These are phyloP conservation scores for Clunio marinus DNA, from an alignment of 2,888 invertebrate genomes.

Conservation along the genomic window DNA sequence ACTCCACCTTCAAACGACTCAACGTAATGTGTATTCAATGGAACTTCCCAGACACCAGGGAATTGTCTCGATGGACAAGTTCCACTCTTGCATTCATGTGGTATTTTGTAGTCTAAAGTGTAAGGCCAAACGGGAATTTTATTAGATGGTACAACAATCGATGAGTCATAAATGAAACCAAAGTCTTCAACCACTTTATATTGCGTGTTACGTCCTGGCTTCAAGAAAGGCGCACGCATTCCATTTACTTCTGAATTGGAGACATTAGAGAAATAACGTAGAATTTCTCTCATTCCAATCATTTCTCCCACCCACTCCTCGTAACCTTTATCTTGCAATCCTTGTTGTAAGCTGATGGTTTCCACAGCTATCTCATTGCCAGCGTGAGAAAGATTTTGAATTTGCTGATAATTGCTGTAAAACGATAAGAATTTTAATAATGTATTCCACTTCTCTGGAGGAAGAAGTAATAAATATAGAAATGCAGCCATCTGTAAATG, in stretches of 20 bases:
- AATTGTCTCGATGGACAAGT: slow-evolving; percentile 87
- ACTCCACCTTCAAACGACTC: slow-evolving; percentile 87
- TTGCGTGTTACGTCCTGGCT: slow-evolving; percentile 89
- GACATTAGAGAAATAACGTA: slow-evolving; percentile 73
- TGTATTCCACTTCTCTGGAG: background rate
- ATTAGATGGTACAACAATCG: slow-evolving; percentile 75
- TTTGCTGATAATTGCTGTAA: slow-evolving; percentile 85
- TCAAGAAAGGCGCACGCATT: slow-evolving; percentile 82
- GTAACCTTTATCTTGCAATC: slow-evolving; percentile 82
- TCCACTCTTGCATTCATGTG: slow-evolving; percentile 87
- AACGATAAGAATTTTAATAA: background rate
- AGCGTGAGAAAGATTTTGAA: slow-evolving; percentile 80
- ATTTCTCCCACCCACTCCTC: slow-evolving; percentile 93
- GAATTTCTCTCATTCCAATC: slow-evolving; percentile 88
- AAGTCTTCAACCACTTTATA: slow-evolving; percentile 90
- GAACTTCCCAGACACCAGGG: slow-evolving; percentile 92
- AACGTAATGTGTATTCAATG: slow-evolving; percentile 83
- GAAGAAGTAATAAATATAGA: background rate
- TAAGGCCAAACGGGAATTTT: slow-evolving; percentile 84
- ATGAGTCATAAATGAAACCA: slow-evolving; percentile 89
- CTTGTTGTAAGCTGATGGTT: slow-evolving; percentile 66
- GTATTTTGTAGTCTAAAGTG: slow-evolving; percentile 87
- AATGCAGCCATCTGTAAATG: background rate
- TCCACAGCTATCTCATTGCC: slow-evolving; percentile 77
- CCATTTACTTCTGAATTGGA: slow-evolving; percentile 78